Evolutionary conservation across 2,888 invertebrate genomes (phyloP), one percentile per base, ranked within the genome.

Genomic region (Conus canariensis): DNA sequence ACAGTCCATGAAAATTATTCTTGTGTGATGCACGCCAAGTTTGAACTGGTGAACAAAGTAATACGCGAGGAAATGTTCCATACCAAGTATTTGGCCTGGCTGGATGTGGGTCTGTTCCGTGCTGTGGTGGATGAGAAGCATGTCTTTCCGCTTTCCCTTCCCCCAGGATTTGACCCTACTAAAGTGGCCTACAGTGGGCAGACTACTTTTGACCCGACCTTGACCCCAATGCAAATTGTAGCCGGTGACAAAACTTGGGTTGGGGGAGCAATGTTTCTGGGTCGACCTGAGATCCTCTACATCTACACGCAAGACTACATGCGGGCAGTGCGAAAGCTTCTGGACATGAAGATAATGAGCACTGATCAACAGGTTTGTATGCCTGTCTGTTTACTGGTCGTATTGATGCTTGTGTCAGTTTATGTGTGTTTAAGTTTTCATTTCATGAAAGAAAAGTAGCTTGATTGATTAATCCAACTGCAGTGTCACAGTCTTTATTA

Each of bases 21-120:
- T 7, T 94, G 94, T 90, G 93, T 93, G 67, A 95, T 95, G 95
- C 95, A 95, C 91, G 94, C 95, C 22, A 95, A 95, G 90, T 95
- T 94, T 92, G 95, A 95, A 88, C 90, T 95, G 16, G 91, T 95
- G 85, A 91, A 93, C 58, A 92, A 91, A 80, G 94, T 94, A 8
- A 93, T 93, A 4, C 89, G 90, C 60, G 90, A 93, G 58, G 93
- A 94, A 85, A 91, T 93, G 59, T 94, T 93, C 88, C 89, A 91
- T 22, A 95, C 95, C 0, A 92, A 93, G 86, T 95, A 95, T 89
- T 90, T 95, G 60, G 92, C 93, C 16, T 95, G 95, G 95, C 83
- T 95, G 56, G 95, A 95, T 85, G 93, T 95, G 14, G 95, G 95
- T 7, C 91, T 94, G n/a, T 95, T 95, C 87, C 93, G 95, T 19